These are phyloP conservation scores for Eilema depressum DNA, from an alignment of 2,888 invertebrate genomes.

Conservation along the genomic window DNA sequence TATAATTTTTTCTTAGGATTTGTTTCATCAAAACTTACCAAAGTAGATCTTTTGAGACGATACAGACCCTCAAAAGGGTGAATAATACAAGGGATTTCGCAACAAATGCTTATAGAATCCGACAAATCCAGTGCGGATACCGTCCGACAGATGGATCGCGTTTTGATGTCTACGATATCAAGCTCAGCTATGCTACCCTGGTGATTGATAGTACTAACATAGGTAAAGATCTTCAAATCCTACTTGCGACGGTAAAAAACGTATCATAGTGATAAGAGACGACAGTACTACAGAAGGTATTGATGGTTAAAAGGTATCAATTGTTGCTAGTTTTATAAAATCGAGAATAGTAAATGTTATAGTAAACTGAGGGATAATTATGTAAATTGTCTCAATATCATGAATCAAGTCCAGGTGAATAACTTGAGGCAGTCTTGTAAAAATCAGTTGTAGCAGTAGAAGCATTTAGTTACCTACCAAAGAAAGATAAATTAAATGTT, in stretches of 20 bases:
- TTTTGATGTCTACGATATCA: constrained; percentile 62
- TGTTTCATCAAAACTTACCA: neutral
- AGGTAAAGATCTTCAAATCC: constrained; percentile 14
- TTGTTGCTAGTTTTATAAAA: neutral
- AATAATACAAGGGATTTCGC: constrained; percentile 69
- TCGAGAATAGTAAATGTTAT: too few relatives aligned
- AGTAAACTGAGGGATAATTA: too few relatives aligned
- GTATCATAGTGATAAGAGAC: neutral
- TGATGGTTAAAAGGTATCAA: neutral
- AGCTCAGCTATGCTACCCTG: constrained; percentile 45
- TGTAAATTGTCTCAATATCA: too few relatives aligned
- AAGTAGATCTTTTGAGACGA: constrained; percentile 29
- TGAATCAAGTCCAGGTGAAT: too few relatives aligned
- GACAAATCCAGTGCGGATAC: constrained; percentile 68
- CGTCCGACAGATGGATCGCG: constrained; percentile 63
- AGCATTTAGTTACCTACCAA: too few relatives aligned
- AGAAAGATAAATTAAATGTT: too few relatives aligned
- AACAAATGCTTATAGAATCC: constrained; percentile 68
- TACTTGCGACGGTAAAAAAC: neutral
- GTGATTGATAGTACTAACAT: constrained; percentile 59
- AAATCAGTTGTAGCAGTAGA: too few relatives aligned
- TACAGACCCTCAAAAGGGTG: constrained; percentile 72
- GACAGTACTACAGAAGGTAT: neutral
- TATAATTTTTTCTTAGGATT: neutral
- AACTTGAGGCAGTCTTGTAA: too few relatives aligned